phyloP scores from a whole-genome alignment of 2,113 vertebrate species.

The Coreoperca whiteheadi region DNA sequence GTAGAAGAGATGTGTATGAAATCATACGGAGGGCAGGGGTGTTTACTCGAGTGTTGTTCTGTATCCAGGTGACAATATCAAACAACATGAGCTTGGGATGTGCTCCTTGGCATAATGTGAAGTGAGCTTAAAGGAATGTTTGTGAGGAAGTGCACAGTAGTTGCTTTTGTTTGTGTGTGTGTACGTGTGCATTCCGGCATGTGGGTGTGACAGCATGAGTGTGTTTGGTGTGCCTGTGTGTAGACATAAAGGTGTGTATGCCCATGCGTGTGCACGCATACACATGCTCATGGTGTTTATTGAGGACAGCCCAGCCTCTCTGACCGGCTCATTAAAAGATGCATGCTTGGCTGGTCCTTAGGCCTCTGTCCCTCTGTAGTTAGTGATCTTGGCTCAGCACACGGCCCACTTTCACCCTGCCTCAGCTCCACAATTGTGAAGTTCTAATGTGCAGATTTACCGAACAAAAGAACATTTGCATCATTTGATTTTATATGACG shows the following conservation, averaged over 20 bases:
- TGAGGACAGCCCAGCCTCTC: constrained; percentile 73
- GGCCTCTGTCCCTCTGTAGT: constrained; percentile 59
- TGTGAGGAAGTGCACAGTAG: constrained; percentile 38
- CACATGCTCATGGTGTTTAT: constrained; percentile 52
- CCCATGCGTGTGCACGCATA: constrained; percentile 20
- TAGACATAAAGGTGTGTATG: constrained; percentile 31
- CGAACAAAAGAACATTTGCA: not conserved
- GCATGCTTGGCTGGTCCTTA: constrained; percentile 71
- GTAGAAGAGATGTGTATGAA: constrained; percentile 22
- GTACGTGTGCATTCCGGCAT: constrained; percentile 47
- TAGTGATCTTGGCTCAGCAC: constrained; percentile 54
- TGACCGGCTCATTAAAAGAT: constrained; percentile 81
- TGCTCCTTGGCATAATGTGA: constrained; percentile 31
- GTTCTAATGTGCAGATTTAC: constrained; percentile 18
- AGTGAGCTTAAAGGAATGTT: constrained; percentile 63
- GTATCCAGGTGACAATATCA: constrained; percentile 68
- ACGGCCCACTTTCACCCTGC: constrained; percentile 16
- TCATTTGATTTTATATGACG: not conserved
- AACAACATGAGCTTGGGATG: constrained; percentile 41
- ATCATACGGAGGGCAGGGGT: not conserved
- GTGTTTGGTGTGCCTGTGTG: constrained; percentile 42
- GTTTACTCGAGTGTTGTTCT: constrained; percentile 53
- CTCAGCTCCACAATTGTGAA: constrained; percentile 21
- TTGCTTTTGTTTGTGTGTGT: constrained; percentile 53
- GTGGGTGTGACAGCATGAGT: constrained; percentile 47